Percentiles rank a stretch among this genome's conserved stretches.
phyloP scores from a whole-genome alignment of 35 echinoderm and acorn worm species.

The Heliocidaris tuberculata region DNA sequence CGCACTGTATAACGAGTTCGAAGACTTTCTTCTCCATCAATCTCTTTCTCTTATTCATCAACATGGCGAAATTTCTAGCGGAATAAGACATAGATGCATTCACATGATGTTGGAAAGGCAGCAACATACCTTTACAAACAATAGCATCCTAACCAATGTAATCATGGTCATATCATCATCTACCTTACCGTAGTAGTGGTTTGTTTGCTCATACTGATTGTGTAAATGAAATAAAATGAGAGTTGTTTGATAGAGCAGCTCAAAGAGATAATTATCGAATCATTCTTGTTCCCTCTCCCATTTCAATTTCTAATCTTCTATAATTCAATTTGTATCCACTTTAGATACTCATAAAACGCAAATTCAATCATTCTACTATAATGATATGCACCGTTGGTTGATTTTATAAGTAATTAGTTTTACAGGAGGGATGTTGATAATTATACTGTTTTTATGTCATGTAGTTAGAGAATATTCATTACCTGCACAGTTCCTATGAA shows the following conservation, averaged over 20 bases:
- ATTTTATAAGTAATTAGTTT: background rate
- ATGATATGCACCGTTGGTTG: background rate
- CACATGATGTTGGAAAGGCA: background rate
- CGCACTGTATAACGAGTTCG: background rate
- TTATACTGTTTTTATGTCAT: background rate
- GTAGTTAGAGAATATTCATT: too few species aligned
- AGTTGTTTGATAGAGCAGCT: background rate
- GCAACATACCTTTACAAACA: background rate
- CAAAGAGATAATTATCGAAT: background rate
- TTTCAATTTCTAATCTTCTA: background rate
- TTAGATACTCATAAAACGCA: background rate
- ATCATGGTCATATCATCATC: background rate
- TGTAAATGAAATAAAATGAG: background rate
- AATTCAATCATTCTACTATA: background rate
- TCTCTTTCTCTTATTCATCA: background rate
- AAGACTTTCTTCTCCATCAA: background rate
- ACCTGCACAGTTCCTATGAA: too few species aligned
- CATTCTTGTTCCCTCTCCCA: background rate
- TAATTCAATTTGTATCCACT: background rate
- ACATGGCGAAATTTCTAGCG: background rate
- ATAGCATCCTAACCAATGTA: background rate
- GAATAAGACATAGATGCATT: background rate
- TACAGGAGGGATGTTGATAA: background rate
- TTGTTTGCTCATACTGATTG: background rate
- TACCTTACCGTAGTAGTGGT: background rate